Evolutionary conservation across 2,888 invertebrate species (phyloP), one percentile per base, ranked within the genome.

Genomic region (Mongoloraphidia duomilia): DNA sequence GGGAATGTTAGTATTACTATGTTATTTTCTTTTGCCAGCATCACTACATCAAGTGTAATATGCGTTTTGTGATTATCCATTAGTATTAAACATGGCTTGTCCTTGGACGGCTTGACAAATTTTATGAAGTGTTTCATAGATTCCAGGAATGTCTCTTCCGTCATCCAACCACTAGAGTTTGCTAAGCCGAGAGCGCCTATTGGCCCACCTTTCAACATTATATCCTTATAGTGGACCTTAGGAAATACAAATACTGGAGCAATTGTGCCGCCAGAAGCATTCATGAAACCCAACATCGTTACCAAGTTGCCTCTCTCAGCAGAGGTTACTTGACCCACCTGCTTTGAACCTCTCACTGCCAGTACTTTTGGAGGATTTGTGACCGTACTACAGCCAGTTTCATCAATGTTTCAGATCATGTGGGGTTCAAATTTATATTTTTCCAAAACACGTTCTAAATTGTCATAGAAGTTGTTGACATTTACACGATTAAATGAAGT

Each of bases 301-400:
- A 51, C 48, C 14, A 33, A 40, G 17, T 40, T 43, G 10, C 49
- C 39, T 48, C 49, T 34, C 13, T 49, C 41, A 12, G 41, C 52
- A 52, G 52, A 55, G 13, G 49, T 51, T 8, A 55, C 50, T 51
- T 55, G 54, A 14, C 55, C 54, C 46, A 55, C 47, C 49, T 53
- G 53, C 44, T 52, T 55, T 9, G 49, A 47, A 39, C 53, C 53
- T 50, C 43, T 44, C 49, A 49, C 50, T 44, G 50, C 51, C 34
- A 54, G 47, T 14, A 54, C 44, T 52, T 56, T 55, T 36, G 54
- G 53, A 14, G 55, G 50, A 50, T 49, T 51, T 42, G 55, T 49
- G 34, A 55, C 54, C 9, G 54, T 54, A 10, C 51, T 49, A 42
- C 55, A 53, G 13, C 38, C 38, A n/a, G 38, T 38, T 38, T 38